Conservation (phyloP, 2,888 invertebrate genomes). For the Drosophila siamana region DNA sequence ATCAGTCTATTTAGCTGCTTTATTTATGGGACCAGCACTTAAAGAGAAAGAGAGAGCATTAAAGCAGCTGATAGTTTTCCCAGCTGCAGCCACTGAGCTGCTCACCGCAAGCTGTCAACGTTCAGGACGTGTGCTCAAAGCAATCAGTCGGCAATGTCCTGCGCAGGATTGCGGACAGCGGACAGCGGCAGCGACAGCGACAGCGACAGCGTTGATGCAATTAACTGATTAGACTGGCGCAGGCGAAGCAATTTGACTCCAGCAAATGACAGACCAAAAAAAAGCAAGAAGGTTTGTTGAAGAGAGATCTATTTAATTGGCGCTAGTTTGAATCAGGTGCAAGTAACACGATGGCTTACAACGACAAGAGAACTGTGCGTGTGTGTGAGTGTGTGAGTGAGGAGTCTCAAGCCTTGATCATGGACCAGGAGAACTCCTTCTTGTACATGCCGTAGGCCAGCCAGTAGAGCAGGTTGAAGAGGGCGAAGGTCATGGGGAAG, state of each 20-base stretch:
- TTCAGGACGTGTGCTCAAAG: neutral
- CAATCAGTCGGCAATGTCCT: neutral
- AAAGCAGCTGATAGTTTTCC: too few species aligned
- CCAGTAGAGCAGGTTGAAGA: conserved; percentile 96
- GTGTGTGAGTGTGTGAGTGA: neutral
- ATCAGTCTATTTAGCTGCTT: too few species aligned
- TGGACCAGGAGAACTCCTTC: conserved; percentile 83
- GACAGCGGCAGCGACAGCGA: too few species aligned
- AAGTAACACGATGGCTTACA: neutral
- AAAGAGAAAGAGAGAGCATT: too few species aligned
- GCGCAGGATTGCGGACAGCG: too few species aligned
- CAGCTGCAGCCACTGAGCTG: too few species aligned
- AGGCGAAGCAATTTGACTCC: too few species aligned
- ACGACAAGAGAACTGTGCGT: neutral
- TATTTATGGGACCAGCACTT: too few species aligned
- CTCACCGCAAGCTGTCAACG: too few species aligned
- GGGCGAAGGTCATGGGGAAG: conserved; percentile 94
- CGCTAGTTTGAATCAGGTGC: conserved; percentile 9
- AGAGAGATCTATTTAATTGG: neutral
- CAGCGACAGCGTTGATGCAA: neutral
- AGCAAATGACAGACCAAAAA: too few species aligned
- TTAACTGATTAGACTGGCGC: too few species aligned
- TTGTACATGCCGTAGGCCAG: conserved; percentile 92
- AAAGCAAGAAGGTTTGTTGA: too few species aligned
- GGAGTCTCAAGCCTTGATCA: conserved; percentile 64